phyloP scores from a whole-genome alignment of 2,113 vertebrate genomes.

The Atherinomorus stipes region DNA sequence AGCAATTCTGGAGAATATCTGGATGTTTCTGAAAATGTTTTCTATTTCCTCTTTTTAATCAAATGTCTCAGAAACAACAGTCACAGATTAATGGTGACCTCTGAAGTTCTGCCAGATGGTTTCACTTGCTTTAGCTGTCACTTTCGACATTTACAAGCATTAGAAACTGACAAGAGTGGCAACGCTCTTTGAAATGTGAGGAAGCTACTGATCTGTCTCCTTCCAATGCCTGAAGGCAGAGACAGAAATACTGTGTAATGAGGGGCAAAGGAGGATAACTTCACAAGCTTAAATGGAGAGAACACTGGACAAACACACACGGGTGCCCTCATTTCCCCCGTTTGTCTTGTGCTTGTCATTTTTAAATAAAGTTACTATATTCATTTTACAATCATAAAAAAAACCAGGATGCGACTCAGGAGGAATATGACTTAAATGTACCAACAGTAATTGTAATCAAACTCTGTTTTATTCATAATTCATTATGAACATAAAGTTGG shows the following conservation, averaged over 20 bases:
- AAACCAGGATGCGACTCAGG: neutral
- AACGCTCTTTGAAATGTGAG: slow-evolving; percentile 1
- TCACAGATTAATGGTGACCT: neutral
- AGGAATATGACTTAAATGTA: no score
- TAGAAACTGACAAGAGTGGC: neutral
- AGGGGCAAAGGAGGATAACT: neutral
- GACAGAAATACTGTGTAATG: neutral
- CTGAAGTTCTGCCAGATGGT: neutral
- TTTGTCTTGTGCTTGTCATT: neutral
- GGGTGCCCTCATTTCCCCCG: neutral
- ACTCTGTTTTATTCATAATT: no score
- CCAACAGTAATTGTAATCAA: no score
- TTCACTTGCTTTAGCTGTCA: neutral
- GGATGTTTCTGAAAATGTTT: neutral
- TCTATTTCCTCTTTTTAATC: neutral
- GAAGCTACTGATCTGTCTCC: neutral
- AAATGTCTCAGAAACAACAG: neutral
- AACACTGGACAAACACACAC: neutral
- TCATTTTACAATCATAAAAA: neutral
- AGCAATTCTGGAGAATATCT: slow-evolving; percentile 1
- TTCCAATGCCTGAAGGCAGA: neutral
- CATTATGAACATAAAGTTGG: no score
- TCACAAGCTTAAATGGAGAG: neutral
- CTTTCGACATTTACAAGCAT: neutral
- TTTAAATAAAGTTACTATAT: neutral